phyloP scores from a whole-genome alignment of 2,888 invertebrate species.

The Aleiodes testaceus region DNA sequence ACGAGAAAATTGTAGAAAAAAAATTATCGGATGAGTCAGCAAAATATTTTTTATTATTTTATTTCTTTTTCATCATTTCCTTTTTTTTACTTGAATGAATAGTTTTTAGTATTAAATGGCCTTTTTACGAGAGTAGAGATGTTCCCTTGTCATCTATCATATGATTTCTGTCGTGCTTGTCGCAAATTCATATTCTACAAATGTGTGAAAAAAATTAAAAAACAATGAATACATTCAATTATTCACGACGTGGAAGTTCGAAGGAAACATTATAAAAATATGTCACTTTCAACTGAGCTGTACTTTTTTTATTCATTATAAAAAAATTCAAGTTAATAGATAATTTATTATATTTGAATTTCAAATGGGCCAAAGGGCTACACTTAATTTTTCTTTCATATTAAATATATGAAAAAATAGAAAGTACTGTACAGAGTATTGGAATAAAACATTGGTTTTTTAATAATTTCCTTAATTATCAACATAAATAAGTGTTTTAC shows the following conservation, averaged over 20 bases:
- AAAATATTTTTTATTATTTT: not conserved
- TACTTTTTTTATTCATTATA: constrained; percentile 26
- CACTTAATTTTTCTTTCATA: constrained; percentile 12
- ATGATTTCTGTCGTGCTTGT: no score
- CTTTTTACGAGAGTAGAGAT: no score
- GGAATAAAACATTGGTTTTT: constrained; percentile 19
- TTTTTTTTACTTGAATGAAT: no score
- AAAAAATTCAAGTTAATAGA: constrained; percentile 6
- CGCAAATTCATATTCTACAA: not conserved
- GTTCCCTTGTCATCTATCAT: no score
- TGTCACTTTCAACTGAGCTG: constrained; percentile 7
- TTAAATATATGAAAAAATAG: constrained; percentile 22
- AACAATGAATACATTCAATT: not conserved
- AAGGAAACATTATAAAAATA: no score
- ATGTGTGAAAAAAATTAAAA: no score
- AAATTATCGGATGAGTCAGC: constrained; percentile 4
- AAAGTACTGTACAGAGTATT: constrained; percentile 39
- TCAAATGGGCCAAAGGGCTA: constrained; percentile 9
- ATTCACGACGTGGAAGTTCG: not conserved
- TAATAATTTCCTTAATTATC: constrained; percentile 21
- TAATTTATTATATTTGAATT: constrained; percentile 24
- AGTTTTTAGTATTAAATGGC: no score
- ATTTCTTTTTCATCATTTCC: not conserved
- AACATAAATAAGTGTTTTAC: constrained; percentile 28
- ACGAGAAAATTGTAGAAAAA: not conserved